Evolutionary conservation across 2,113 vertebrate genomes (phyloP).

Genomic region (Orycteropus afer): DNA sequence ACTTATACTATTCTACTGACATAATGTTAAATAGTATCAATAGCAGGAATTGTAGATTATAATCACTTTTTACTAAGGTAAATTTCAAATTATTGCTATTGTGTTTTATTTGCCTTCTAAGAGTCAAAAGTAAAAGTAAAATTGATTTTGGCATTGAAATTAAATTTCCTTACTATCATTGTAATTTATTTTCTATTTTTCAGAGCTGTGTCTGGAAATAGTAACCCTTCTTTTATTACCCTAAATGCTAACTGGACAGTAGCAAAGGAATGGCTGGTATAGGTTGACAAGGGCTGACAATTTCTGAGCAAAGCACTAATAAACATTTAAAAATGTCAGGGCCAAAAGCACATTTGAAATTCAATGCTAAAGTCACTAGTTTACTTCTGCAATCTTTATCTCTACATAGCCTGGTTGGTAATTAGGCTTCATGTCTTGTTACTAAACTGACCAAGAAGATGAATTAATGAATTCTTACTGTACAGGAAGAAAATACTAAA

Average conservation of each 20-base stretch:
- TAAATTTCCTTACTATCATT: constrained; percentile 40
- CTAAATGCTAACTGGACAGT: constrained; percentile 7
- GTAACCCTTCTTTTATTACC: not conserved
- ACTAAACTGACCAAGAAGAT: not conserved
- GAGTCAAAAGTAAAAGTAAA: constrained; percentile 58
- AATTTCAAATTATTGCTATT: constrained; percentile 45
- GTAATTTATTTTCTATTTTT: constrained; percentile 37
- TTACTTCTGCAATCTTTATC: constrained; percentile 2
- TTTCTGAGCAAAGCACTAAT: constrained; percentile 42
- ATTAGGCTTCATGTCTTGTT: not conserved
- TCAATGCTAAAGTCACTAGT: not conserved
- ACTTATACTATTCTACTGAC: constrained; percentile 9
- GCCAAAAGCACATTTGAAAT: constrained; percentile 27
- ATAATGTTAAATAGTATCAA: constrained; percentile 17
- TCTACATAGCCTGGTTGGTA: not conserved
- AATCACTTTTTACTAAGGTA: not conserved
- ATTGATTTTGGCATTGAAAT: constrained; percentile 30
- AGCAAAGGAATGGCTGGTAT: constrained; percentile 25
- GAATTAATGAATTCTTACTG: not conserved
- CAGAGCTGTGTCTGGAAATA: not conserved
- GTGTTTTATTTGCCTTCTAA: constrained; percentile 39
- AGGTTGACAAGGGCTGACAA: not conserved
- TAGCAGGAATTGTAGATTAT: constrained; percentile 21
- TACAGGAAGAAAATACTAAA: constrained; percentile 10
- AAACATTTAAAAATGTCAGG: constrained; percentile 20